Conservation (phyloP, 2,888 invertebrate species). For the Rhingia rostrata region DNA sequence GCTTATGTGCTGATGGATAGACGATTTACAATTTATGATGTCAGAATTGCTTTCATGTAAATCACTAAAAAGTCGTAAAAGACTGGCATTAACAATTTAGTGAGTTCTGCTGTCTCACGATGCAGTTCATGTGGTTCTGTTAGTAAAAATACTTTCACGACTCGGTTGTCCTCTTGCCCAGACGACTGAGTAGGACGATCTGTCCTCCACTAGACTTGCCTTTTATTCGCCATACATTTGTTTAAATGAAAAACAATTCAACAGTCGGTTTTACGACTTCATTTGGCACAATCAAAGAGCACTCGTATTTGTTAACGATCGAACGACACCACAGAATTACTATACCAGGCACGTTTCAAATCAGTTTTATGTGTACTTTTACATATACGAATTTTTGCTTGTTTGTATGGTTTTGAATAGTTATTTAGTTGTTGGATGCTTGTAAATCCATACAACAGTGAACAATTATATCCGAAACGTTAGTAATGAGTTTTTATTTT, state of each 20-base stretch:
- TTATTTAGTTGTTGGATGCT: slow-evolving; percentile 13
- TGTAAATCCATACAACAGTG: slow-evolving; percentile 8
- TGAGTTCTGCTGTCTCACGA: neutral
- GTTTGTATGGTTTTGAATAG: neutral
- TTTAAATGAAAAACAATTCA: neutral
- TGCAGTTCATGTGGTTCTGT: neutral
- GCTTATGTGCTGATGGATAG: slow-evolving; percentile 12
- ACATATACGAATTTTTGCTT: slow-evolving; percentile 23
- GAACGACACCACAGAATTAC: slow-evolving; percentile 10
- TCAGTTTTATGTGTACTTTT: slow-evolving; percentile 11
- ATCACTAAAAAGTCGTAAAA: neutral
- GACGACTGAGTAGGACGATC: neutral
- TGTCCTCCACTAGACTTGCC: neutral
- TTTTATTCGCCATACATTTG: neutral
- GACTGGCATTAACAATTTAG: neutral
- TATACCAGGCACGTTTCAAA: slow-evolving; percentile 29
- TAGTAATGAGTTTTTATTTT: neutral
- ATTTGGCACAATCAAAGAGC: slow-evolving; percentile 29
- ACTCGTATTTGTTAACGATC: slow-evolving; percentile 7
- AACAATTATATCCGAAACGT: neutral
- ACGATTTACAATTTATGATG: slow-evolving; percentile 20
- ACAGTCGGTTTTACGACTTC: slow-evolving; percentile 10
- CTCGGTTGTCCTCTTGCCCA: no score
- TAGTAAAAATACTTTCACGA: neutral
- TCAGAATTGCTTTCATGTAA: slow-evolving; percentile 31